Evolutionary conservation across 1,140 invertebrate species (phyloP).

Genomic region (Ips typographus): DNA sequence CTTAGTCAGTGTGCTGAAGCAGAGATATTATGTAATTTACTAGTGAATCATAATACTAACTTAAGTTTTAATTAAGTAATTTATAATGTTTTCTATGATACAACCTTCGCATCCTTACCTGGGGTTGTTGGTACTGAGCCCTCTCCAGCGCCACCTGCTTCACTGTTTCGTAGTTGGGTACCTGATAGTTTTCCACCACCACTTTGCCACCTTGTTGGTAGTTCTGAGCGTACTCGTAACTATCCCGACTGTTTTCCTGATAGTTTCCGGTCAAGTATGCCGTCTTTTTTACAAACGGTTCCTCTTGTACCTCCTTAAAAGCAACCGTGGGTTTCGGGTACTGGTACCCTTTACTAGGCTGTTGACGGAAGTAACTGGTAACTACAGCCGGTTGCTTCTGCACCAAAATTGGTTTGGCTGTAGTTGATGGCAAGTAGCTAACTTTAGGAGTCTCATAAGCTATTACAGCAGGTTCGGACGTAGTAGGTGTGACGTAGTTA

Average conservation of each 20-base stretch:
- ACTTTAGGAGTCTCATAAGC: slow-evolving; percentile 23
- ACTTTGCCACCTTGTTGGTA: slow-evolving; percentile 15
- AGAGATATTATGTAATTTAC: too few species aligned
- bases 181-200: slow-evolving; percentile 33
- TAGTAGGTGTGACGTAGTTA: neutral
- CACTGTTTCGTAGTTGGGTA: slow-evolving; percentile 29
- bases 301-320: slow-evolving; percentile 54
- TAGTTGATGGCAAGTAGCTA: neutral
- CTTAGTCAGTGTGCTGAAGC: too few species aligned
- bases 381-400: slow-evolving; percentile 39
- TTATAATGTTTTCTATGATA: too few species aligned
- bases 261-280: slow-evolving; percentile 55
- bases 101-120: neutral
- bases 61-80: too few species aligned
- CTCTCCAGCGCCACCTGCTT: slow-evolving; percentile 18
- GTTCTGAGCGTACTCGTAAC: slow-evolving; percentile 10
- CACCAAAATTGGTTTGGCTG: slow-evolving; percentile 39
- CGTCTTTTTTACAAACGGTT: slow-evolving; percentile 54
- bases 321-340: slow-evolving; percentile 53
- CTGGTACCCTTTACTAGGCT: slow-evolving; percentile 49
- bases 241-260: slow-evolving; percentile 17
- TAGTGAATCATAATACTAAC: too few species aligned
- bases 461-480: slow-evolving; percentile 25
- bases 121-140: slow-evolving; percentile 24
- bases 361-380: slow-evolving; percentile 34